Conservation (phyloP, 2,797 vertebrate species). For the Propithecus deckenii region DNA sequence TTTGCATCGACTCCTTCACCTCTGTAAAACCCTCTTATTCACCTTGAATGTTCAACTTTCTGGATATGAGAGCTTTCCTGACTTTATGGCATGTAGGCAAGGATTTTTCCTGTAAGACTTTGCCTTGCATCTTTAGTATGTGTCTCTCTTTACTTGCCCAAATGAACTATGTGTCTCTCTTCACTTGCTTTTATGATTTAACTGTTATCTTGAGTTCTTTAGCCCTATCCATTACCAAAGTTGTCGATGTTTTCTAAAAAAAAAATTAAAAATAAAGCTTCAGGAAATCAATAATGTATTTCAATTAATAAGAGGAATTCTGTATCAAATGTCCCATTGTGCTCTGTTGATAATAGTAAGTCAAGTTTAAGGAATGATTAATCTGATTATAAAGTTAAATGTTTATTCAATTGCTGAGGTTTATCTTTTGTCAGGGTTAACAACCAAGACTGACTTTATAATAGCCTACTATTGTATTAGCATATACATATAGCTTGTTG, state of each 20-base stretch:
- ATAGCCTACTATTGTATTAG: conserved; percentile 19
- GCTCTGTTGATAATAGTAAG: neutral
- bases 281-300: conserved; percentile 8
- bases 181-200: neutral
- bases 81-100: neutral
- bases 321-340: neutral
- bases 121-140: neutral
- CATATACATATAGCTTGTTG: neutral
- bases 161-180: neutral
- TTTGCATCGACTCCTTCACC: neutral
- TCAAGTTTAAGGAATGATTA: neutral
- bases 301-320: conserved; percentile 4
- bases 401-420: neutral
- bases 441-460: neutral
- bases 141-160: neutral
- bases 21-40: neutral
- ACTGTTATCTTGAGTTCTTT: neutral
- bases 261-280: neutral
- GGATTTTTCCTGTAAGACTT: neutral
- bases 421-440: neutral
- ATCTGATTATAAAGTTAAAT: neutral
- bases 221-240: neutral
- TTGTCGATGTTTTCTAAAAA: neutral
- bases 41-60: neutral
- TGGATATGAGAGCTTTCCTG: neutral